phyloP scores from a whole-genome alignment of 1,140 invertebrate genomes.

The Calliphora vicina region DNA sequence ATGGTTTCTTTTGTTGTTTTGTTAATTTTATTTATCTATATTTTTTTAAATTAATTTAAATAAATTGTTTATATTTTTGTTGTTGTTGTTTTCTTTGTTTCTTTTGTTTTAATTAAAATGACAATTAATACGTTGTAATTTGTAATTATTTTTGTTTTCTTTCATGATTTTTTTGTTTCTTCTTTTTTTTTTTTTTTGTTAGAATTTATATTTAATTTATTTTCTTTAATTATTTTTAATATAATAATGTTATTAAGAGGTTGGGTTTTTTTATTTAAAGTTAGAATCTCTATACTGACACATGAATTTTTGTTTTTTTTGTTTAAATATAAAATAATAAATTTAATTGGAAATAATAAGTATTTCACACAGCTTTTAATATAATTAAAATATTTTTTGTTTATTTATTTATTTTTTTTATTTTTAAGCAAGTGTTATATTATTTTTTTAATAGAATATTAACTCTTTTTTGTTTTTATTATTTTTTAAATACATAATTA shows the following conservation, averaged over 20 bases:
- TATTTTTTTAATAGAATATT: not conserved
- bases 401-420: not conserved
- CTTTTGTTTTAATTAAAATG: conserved; percentile 34
- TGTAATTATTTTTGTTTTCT: conserved; percentile 22
- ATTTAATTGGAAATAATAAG: not conserved
- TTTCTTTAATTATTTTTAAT: not conserved
- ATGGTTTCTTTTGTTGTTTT: not conserved
- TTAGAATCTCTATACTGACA: not conserved
- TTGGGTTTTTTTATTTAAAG: conserved; percentile 6
- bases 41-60: conserved; percentile 32
- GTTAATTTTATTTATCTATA: conserved; percentile 35
- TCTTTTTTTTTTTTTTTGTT: not conserved
- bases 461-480: not conserved
- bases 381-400: conserved; percentile 36
- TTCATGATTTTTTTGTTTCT: not conserved
- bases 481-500: not conserved
- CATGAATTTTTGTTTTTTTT: conserved; percentile 4
- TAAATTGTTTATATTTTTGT: conserved; percentile 19
- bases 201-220: conserved; percentile 19
- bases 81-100: conserved; percentile 2
- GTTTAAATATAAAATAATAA: conserved; percentile 14
- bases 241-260: not conserved
- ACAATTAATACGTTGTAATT: conserved; percentile 28
- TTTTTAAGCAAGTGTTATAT: not conserved
- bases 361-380: not conserved